Evolutionary conservation across 2,888 invertebrate species (phyloP), one percentile per base, ranked within the genome.

Genomic region (Cryptus armator): DNA sequence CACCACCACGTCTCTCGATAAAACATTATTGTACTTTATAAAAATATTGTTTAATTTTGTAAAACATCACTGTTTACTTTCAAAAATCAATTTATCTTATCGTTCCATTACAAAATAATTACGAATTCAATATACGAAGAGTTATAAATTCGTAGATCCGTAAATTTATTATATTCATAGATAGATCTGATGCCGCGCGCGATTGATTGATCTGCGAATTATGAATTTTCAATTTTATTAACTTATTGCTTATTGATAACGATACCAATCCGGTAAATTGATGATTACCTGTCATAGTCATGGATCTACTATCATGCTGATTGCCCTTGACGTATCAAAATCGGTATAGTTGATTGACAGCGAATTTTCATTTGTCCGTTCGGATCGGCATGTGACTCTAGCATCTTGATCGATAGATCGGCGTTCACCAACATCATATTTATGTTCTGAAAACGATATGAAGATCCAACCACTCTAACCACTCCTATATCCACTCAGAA

Each of bases 281-380:
- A 32, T 9, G 1, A 95, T 95, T 94, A 97, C 97, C 97, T 92
- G 96, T 95, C 76, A 97, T 96, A 53, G 96, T 96, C 90, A 96
- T 96, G 87, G 96, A 96, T 92, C 96, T 96, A 87, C 96, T 95
- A 92, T 97, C 97, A 71, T 24, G 97, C 97, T 91, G 96, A 97
- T 88, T 96, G 95, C 89, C 96, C 97, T 76, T 96, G 96, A 48
- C 96, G 96, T 16, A 95, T 96, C 24, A 97, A 95, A 88, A 96
- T 96, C 0, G 97, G 97, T 88, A 97, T 97, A 71, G 97, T 97
- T 53, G 97, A 96, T 85, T 97, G 95, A 91, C 97, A 97, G 46
- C 96, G 97, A 83, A 97, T 95, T 91, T 96, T 96, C 86, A 97
- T 94, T 77, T 95, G 95, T 0, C 97, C 97, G 89, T 97, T 96